A percentile compares a stretch with the other conserved stretches of the same genome.
Evolutionary conservation across 2,888 invertebrate species (phyloP).

Genomic region (Heliothis peltigera): DNA sequence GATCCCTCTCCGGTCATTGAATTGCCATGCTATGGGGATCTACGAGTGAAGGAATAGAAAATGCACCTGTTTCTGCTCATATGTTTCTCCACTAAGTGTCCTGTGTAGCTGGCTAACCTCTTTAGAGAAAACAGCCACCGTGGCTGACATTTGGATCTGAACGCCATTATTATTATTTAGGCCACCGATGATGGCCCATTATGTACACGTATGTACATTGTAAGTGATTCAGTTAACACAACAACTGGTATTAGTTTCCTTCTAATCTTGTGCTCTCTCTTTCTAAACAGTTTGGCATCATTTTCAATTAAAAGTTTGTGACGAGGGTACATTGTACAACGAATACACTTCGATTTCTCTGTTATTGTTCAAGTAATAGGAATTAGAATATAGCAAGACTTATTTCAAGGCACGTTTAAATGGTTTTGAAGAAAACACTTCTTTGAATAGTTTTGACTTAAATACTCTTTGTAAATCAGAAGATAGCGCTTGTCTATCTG

Average conservation of each 20-base stretch:
- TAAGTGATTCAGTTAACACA: slow-evolving; percentile 1
- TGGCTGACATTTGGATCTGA: no score
- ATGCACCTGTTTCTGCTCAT: no score
- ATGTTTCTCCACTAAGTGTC: no score
- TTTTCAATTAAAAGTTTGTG: slow-evolving; percentile 64
- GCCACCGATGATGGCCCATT: background rate
- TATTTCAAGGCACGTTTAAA: background rate
- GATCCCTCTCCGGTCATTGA: no score
- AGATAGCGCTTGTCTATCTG: no score
- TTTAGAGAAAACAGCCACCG: no score
- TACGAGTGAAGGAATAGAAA: no score
- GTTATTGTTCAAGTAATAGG: slow-evolving; percentile 29
- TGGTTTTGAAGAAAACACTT: background rate
- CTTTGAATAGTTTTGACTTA: no score
- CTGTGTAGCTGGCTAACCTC: no score
- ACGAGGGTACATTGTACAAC: slow-evolving; percentile 48
- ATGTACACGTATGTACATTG: background rate
- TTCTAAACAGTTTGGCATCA: slow-evolving; percentile 54
- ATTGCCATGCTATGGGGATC: no score
- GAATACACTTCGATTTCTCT: slow-evolving; percentile 36
- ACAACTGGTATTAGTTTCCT: slow-evolving; percentile 38
- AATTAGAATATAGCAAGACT: slow-evolving; percentile 1
- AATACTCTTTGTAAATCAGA: no score
- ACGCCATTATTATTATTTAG: no score
- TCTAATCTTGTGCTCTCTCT: slow-evolving; percentile 43